These are phyloP conservation scores for Aphelenchoides avenae DNA, from an alignment of 1,140 invertebrate species.

Conservation along the genomic window DNA sequence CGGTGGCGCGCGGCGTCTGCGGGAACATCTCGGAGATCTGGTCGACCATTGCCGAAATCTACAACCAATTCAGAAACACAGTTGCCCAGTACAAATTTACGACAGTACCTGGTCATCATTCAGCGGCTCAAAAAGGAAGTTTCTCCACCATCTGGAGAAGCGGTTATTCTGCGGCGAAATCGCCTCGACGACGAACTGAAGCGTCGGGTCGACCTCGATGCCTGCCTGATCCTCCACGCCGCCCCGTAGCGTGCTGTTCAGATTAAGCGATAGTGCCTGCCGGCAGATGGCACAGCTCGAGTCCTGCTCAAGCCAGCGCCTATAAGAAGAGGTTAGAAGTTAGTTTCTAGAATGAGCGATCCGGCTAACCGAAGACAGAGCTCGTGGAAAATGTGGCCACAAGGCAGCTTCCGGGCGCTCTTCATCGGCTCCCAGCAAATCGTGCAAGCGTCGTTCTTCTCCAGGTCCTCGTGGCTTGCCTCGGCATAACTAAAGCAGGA, in stretches of 20 bases:
- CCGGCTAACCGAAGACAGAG: conserved; percentile 23
- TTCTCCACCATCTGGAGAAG: conserved; percentile 22
- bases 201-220: conserved; percentile 33
- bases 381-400: conserved; percentile 43
- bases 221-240: conserved; percentile 2
- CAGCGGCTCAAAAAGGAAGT: conserved; percentile 40
- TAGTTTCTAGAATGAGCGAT: neutral
- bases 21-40: conserved; percentile 42
- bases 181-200: conserved; percentile 31
- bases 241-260: conserved; percentile 24
- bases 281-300: conserved; percentile 46
- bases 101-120: conserved; percentile 40
- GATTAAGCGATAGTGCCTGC: conserved; percentile 32
- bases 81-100: too few species aligned
- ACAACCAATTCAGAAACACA: too few species aligned
- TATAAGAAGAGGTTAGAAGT: too few species aligned
- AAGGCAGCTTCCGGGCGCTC: conserved; percentile 39
- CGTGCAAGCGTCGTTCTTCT: conserved; percentile 36
- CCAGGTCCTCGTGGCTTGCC: conserved; percentile 40
- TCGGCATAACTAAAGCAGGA: conserved; percentile 29
- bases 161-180: conserved; percentile 44
- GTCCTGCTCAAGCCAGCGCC: conserved; percentile 44
- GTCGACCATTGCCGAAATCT: conserved; percentile 31
- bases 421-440: conserved; percentile 41
- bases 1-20: conserved; percentile 26